These are phyloP conservation scores for Numenius arquata DNA, from an alignment of 2,113 vertebrate species.

Conservation along the genomic window DNA sequence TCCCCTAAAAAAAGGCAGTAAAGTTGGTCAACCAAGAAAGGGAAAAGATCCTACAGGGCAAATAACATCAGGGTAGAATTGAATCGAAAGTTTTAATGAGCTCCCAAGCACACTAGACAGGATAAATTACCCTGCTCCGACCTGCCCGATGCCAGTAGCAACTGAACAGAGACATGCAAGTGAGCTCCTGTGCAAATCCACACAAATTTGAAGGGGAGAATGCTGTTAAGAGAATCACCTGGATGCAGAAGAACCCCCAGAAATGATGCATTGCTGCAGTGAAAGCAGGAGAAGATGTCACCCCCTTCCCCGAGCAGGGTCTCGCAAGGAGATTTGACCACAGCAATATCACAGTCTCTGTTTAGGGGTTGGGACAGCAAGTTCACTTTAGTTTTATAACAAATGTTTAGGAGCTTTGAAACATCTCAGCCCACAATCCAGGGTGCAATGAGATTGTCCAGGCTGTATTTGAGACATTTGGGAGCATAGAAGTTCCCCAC, in stretches of 20 bases:
- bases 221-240: not conserved
- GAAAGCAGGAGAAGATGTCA: not conserved
- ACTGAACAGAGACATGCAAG: not conserved
- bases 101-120: not conserved
- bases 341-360: not conserved
- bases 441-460: not conserved
- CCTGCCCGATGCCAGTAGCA: not conserved
- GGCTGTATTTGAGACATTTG: not conserved
- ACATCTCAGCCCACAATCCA: not conserved
- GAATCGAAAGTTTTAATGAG: not conserved
- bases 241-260: not conserved
- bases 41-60: not conserved
- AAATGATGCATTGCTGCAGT: accelerated
- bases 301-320: not conserved
- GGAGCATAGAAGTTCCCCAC: not conserved
- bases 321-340: not conserved
- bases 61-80: not conserved
- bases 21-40: not conserved
- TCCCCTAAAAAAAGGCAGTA: not conserved
- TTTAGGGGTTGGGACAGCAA: not conserved
- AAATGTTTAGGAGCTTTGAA: not conserved
- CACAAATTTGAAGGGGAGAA: not conserved
- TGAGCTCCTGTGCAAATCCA: not conserved
- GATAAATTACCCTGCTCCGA: not conserved
- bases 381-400: not conserved